phyloP scores from a whole-genome alignment of 2,797 vertebrate species.

The Xiphorhynchus erythropygius region DNA sequence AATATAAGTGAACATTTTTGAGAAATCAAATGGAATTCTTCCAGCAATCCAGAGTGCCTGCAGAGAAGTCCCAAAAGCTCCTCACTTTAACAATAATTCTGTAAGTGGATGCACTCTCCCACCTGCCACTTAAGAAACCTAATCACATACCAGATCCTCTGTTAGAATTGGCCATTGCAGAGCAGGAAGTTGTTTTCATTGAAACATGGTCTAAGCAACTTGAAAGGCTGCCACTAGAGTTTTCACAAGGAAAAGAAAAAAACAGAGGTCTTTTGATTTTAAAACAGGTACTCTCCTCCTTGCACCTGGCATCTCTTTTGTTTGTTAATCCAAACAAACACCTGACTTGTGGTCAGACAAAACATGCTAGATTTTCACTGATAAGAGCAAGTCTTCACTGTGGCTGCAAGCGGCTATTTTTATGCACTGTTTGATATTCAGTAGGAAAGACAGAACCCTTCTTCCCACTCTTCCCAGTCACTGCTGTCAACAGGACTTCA shows the following conservation, averaged over 20 bases:
- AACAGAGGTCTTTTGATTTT: slow-evolving; percentile 18
- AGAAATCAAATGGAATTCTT: slow-evolving; percentile 34
- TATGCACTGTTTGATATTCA: background rate
- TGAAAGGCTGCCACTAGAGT: slow-evolving; percentile 3
- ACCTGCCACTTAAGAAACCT: slow-evolving; percentile 46
- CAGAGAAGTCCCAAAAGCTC: slow-evolving; percentile 48
- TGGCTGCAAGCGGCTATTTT: background rate
- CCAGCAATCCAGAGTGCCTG: slow-evolving; percentile 5
- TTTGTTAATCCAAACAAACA: slow-evolving; percentile 37
- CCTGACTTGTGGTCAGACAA: slow-evolving; percentile 11
- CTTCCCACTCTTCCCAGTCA: background rate
- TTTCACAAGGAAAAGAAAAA: slow-evolving; percentile 27
- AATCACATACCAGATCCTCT: slow-evolving; percentile 44
- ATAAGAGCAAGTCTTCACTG: background rate
- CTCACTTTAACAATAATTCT: slow-evolving; percentile 26
- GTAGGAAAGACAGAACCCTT: background rate
- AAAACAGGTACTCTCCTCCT: slow-evolving; percentile 3
- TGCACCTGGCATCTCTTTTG: slow-evolving; percentile 24
- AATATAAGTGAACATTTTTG: background rate
- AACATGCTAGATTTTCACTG: slow-evolving; percentile 1
- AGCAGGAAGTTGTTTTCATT: slow-evolving; percentile 25
- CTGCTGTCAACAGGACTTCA: background rate
- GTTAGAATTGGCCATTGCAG: background rate
- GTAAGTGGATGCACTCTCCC: slow-evolving; percentile 11
- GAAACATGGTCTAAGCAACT: slow-evolving; percentile 23